Base-by-base conservation (phyloP, 92 coral and sea anemone species). In the Actinostola sp. region DNA sequence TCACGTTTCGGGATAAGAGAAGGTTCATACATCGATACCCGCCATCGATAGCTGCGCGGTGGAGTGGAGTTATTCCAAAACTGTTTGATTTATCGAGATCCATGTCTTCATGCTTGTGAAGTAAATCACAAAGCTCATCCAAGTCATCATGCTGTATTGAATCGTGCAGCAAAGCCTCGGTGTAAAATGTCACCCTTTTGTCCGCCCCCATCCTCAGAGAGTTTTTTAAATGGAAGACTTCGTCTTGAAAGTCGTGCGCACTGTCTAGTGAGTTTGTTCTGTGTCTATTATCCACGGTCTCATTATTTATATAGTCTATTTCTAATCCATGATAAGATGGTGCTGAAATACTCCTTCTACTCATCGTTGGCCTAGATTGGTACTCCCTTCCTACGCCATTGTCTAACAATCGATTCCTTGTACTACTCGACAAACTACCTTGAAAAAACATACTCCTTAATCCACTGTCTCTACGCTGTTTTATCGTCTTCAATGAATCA, bases 1-100 rank as follows among this genome's bases (percentile, higher is more conserved):
- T 45, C 14, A 86, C 92, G 73, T 86, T 84, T 2, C 79, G 88
- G 32, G 89, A 76, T 64, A 92, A 61, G 48, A 92, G 81, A 35
- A 72, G 78, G 57, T 85, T 88, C 24, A 92, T 66, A 53, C 93
- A 80, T 62, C 95, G 89, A 59, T 77, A 82, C 67, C 87, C 72
- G 52, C 97, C 97, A 20, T 83, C 87, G 29, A 87, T 83, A 7
- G 92, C 86, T 57, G 97, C 96, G 61, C 81, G 86, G 75, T 92
- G 97, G 27, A 92, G 84, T 19, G 76, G 82, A 12, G 97, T 92
- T 38, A 82, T 58, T 51, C 95, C 97, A 39, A 63, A 52, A 63
- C 70, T 81, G 54, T 80, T 71, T 10, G 84, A 80, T 27, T 35
- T 44, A 34, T 76, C 73, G 10, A 80, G 75, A 17, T 80, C 77